These are phyloP conservation scores for Mythimna lalbum DNA, from an alignment of 2,888 invertebrate genomes.

Conservation along the genomic window DNA sequence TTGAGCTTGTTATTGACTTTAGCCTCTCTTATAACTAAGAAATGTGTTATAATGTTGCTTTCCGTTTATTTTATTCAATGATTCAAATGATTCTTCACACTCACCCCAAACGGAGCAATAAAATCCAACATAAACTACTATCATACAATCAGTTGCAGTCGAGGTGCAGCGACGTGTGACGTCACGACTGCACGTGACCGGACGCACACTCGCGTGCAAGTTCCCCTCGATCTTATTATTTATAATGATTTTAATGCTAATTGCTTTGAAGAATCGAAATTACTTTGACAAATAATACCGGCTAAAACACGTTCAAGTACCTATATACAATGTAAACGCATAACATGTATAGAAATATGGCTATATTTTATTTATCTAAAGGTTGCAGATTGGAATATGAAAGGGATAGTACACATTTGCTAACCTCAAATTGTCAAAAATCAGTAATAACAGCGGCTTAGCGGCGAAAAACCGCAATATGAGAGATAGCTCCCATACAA, in stretches of 20 bases:
- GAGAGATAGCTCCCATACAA: constrained; percentile 1
- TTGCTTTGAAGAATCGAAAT: not conserved
- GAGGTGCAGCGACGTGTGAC: constrained; percentile 4
- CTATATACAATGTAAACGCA: not conserved
- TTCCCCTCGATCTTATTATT: constrained; percentile 2
- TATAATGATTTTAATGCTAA: not conserved
- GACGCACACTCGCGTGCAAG: constrained; percentile 23
- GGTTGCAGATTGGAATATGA: not conserved
- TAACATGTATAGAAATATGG: not conserved
- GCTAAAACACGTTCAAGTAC: not conserved
- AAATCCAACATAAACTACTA: not conserved
- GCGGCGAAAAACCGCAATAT: constrained; percentile 2
- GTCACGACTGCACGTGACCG: constrained; percentile 27
- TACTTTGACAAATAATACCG: not conserved
- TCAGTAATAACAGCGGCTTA: constrained; percentile 37
- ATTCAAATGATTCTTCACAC: not conserved
- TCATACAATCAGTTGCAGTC: not conserved
- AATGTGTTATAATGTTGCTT: not conserved
- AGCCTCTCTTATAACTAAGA: not conserved
- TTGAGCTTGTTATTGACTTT: constrained; percentile 6
- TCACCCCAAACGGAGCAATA: not conserved
- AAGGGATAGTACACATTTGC: constrained; percentile 4
- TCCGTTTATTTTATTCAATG: not conserved
- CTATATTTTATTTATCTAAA: not conserved
- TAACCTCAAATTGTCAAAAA: constrained; percentile 18